Evolutionary conservation across 2,113 vertebrate species (phyloP).

Genomic region (Periophthalmodon schlosseri): DNA sequence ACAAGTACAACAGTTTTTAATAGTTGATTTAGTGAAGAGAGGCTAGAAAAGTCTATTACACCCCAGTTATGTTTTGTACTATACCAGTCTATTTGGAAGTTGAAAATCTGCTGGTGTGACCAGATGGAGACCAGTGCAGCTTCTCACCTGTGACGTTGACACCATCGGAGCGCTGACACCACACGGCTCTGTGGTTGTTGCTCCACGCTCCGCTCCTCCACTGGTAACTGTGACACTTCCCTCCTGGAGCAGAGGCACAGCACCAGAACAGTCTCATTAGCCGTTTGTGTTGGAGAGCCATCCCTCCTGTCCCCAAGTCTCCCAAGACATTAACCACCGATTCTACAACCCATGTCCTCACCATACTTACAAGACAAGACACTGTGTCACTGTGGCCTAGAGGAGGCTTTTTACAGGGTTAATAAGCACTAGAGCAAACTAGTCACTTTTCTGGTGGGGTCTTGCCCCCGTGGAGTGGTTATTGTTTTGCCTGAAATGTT

Average conservation of each 20-base stretch:
- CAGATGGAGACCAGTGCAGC: not conserved
- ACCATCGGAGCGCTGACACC: conserved; percentile 96
- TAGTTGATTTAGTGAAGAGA: not conserved
- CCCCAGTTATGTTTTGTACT: not conserved
- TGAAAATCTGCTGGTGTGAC: not conserved
- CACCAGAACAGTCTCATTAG: conserved; percentile 49
- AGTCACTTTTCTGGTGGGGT: not conserved
- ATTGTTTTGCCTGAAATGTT: no score
- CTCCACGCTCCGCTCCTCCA: conserved; percentile 90
- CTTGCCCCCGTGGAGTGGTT: no score
- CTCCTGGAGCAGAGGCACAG: conserved; percentile 77
- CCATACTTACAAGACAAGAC: not conserved
- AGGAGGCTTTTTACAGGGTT: not conserved
- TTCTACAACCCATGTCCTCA: conserved; percentile 8
- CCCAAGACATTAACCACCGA: conserved; percentile 30
- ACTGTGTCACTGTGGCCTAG: conserved; percentile 13
- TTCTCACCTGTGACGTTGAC: conserved; percentile 92
- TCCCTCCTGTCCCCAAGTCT: conserved; percentile 19
- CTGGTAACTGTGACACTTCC: conserved; percentile 89
- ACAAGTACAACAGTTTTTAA: no score
- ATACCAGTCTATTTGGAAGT: not conserved
- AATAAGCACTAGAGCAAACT: conserved; percentile 1
- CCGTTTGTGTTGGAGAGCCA: conserved; percentile 25
- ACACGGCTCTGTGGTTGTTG: conserved; percentile 88
- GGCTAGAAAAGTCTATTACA: not conserved